These are phyloP conservation scores for Eutrigla gurnardus DNA, from an alignment of 2,797 vertebrate genomes.

Conservation along the genomic window DNA sequence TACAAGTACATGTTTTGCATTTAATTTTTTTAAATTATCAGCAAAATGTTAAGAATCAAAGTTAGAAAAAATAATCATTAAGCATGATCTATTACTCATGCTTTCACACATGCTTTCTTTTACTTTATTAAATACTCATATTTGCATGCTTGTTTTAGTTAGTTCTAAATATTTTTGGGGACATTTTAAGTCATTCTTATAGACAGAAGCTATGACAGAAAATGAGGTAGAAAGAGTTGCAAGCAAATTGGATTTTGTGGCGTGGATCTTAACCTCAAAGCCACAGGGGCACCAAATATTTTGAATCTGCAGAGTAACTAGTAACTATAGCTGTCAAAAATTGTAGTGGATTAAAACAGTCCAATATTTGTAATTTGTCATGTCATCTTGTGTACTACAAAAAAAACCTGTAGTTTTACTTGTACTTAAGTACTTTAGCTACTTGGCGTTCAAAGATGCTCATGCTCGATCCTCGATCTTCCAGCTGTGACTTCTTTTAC, in stretches of 20 bases:
- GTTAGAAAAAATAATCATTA: neutral
- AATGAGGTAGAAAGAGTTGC: neutral
- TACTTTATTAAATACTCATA: neutral
- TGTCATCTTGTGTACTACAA: too few relatives aligned
- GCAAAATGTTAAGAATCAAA: neutral
- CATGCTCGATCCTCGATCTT: neutral
- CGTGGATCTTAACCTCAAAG: neutral
- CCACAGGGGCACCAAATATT: neutral
- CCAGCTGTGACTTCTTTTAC: neutral
- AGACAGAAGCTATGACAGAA: neutral
- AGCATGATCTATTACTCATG: neutral
- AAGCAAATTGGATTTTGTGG: neutral
- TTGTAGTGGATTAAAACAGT: too few relatives aligned
- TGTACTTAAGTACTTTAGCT: too few relatives aligned
- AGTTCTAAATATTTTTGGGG: neutral
- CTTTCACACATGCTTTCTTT: neutral
- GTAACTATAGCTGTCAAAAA: too few relatives aligned
- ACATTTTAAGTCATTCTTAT: neutral
- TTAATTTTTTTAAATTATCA: neutral
- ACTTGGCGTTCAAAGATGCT: neutral
- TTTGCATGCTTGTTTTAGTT: neutral
- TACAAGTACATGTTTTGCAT: neutral
- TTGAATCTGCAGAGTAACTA: too few relatives aligned
- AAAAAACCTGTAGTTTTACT: too few relatives aligned
- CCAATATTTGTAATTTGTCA: too few relatives aligned